A percentile compares a stretch with the other conserved stretches of the same genome.
These are phyloP conservation scores for Bombus breviceps DNA, from an alignment of 1,140 invertebrate genomes.

Conservation along the genomic window DNA sequence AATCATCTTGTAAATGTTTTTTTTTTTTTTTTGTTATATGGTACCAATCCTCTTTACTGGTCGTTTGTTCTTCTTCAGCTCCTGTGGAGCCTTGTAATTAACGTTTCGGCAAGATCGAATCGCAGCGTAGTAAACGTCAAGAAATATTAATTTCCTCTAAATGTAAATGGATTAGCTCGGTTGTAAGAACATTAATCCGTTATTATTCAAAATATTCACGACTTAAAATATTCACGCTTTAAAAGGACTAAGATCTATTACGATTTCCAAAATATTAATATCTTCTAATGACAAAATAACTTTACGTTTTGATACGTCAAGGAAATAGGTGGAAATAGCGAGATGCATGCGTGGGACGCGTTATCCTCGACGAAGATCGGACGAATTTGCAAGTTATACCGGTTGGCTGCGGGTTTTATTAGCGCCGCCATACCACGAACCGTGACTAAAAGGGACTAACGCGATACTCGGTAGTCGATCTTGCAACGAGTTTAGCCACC, in stretches of 20 bases:
- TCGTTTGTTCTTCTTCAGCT: not conserved
- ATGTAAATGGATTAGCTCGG: not conserved
- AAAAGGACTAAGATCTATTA: not conserved
- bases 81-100: slow-evolving; percentile 1
- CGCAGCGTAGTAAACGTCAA: not conserved
- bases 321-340: not conserved
- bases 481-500: slow-evolving; percentile 65
- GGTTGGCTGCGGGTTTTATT: slow-evolving; percentile 58
- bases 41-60: not conserved
- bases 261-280: not conserved
- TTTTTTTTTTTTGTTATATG: not conserved
- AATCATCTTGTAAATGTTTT: slow-evolving; percentile 1
- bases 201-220: not conserved
- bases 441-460: slow-evolving; percentile 69
- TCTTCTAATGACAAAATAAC: not conserved
- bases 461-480: slow-evolving; percentile 68
- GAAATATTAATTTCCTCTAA: not conserved
- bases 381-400: slow-evolving; percentile 81
- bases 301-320: not conserved
- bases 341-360: slow-evolving; percentile 39
- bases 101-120: not conserved
- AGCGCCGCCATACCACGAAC: slow-evolving; percentile 54
- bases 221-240: no score
- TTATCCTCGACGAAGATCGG: slow-evolving; percentile 46
- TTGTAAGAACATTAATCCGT: not conserved